Evolutionary conservation across 2,888 invertebrate species (phyloP).

Genomic region (Machimus atricapillus): DNA sequence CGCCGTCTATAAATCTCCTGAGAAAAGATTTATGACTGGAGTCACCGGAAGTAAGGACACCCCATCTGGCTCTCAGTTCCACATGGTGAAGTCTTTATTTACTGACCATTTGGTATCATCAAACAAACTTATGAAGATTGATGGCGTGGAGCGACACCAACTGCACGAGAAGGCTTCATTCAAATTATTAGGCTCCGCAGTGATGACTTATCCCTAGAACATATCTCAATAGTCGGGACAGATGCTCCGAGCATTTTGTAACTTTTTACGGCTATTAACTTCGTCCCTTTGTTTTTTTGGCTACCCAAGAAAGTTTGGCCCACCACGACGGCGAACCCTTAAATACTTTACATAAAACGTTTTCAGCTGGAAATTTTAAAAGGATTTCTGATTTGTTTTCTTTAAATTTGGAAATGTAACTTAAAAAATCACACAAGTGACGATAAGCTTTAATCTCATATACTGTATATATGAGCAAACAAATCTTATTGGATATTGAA

Average conservation of each 20-base stretch:
- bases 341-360: not conserved
- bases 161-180: slow-evolving; percentile 9
- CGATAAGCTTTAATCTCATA: not conserved
- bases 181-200: slow-evolving; percentile 23
- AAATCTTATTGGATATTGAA: too few species aligned
- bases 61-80: slow-evolving; percentile 36
- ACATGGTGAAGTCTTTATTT: slow-evolving; percentile 35
- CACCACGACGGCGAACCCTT: not conserved
- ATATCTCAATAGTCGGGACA: slow-evolving; percentile 6
- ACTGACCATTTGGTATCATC: slow-evolving; percentile 36
- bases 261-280: not conserved
- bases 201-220: not conserved
- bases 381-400: not conserved
- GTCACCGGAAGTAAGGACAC: slow-evolving; percentile 31
- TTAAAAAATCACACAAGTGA: not conserved
- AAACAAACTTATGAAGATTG: slow-evolving; percentile 36
- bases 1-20: slow-evolving; percentile 27
- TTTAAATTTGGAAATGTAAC: not conserved
- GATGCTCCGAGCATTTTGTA: not conserved
- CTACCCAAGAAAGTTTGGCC: not conserved
- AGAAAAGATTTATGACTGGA: slow-evolving; percentile 29
- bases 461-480: not conserved
- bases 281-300: not conserved
- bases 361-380: not conserved
- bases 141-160: slow-evolving; percentile 5